phyloP scores from a whole-genome alignment of 2,888 invertebrate species.

The Lamproptera curius region DNA sequence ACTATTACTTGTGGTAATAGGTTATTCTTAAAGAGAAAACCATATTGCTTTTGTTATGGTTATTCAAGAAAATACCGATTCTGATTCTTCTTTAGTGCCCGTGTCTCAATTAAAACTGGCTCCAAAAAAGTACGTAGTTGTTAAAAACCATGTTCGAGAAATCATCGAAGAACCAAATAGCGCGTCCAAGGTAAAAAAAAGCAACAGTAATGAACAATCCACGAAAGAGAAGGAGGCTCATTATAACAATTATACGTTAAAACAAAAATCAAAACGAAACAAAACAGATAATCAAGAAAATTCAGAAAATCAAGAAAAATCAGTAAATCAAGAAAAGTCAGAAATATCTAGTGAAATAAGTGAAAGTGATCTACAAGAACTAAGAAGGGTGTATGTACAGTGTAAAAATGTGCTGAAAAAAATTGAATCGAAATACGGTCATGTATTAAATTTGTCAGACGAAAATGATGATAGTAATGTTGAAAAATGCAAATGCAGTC shows the following conservation, averaged over 20 bases:
- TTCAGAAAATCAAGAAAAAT: conserved; percentile 3
- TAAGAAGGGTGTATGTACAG: conserved; percentile 50
- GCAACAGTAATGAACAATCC: conserved; percentile 9
- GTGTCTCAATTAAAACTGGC: conserved; percentile 24
- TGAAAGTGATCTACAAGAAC: conserved; percentile 49
- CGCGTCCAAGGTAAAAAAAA: neutral
- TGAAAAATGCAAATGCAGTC: conserved; percentile 44
- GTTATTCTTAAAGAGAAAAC: no score
- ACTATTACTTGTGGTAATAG: no score
- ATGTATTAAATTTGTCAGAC: conserved; percentile 44
- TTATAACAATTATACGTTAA: conserved; percentile 18
- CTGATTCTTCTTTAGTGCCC: conserved; percentile 33
- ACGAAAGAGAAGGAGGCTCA: conserved; percentile 22
- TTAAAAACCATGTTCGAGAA: conserved; percentile 48
- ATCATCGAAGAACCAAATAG: conserved; percentile 18
- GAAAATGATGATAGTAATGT: conserved; percentile 22
- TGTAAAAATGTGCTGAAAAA: conserved; percentile 55
- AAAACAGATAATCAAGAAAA: conserved; percentile 12
- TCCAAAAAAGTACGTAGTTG: conserved; percentile 41
- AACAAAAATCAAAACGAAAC: conserved; percentile 10
- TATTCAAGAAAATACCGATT: conserved; percentile 36
- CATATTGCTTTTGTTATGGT: conserved; percentile 36
- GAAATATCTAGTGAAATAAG: conserved; percentile 32
- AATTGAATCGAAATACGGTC: conserved; percentile 62
- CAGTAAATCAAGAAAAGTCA: conserved; percentile 9